These are phyloP conservation scores for Adelosebastes latens DNA, from an alignment of 2,797 vertebrate genomes.

Conservation along the genomic window DNA sequence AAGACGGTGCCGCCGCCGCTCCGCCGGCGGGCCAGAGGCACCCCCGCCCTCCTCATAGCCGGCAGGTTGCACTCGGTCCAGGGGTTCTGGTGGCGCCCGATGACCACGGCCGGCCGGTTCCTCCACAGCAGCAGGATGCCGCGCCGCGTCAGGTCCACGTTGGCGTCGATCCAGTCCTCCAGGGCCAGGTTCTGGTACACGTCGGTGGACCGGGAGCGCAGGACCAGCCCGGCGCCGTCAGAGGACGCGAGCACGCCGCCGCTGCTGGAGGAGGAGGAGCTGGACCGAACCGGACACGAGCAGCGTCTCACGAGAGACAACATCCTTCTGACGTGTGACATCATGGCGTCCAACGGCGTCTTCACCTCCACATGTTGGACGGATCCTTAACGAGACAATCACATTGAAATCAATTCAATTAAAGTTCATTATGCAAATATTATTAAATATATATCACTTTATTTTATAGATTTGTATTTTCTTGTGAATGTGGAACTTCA, in stretches of 20 bases:
- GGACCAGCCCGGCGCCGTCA: constrained; percentile 72
- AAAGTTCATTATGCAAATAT: no score
- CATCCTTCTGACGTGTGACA: constrained; percentile 1
- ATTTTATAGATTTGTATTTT: no score
- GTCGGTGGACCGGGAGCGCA: constrained; percentile 88
- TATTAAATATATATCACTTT: no score
- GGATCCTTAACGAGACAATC: no score
- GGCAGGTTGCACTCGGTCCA: constrained; percentile 92
- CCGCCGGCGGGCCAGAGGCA: constrained; percentile 89
- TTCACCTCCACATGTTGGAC: not conserved
- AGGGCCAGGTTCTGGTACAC: constrained; percentile 92
- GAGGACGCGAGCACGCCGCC: not conserved
- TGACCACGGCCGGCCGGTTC: constrained; percentile 89
- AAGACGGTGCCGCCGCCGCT: constrained; percentile 96
- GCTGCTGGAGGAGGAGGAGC: not conserved
- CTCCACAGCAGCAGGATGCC: constrained; percentile 90
- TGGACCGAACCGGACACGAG: not conserved
- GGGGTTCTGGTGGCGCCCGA: constrained; percentile 96
- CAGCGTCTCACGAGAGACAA: not conserved
- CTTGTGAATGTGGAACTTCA: no score
- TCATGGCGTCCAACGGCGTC: not conserved
- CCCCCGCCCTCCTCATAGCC: constrained; percentile 81
- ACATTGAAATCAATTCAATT: no score
- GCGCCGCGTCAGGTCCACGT: constrained; percentile 81
- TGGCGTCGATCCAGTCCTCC: constrained; percentile 95